These are phyloP conservation scores for Pterostichus madidus DNA, from an alignment of 2,888 invertebrate species.

Conservation along the genomic window DNA sequence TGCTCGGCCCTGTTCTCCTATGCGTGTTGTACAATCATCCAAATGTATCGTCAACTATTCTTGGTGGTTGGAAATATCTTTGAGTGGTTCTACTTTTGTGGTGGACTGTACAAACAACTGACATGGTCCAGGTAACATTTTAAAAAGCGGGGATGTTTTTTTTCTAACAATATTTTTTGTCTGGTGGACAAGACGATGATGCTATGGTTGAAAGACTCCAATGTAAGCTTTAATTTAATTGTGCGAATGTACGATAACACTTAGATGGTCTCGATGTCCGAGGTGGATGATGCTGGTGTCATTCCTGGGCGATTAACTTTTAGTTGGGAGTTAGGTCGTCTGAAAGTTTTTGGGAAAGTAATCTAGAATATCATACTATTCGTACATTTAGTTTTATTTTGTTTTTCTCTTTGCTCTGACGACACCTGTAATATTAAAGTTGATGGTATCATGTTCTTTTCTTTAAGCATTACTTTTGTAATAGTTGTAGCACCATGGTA, in stretches of 20 bases:
- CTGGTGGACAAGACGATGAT: conserved; percentile 28
- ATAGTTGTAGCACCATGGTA: neutral
- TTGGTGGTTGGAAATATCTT: too few relatives aligned
- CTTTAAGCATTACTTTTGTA: too few relatives aligned
- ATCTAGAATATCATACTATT: neutral
- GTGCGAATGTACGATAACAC: conserved; percentile 35
- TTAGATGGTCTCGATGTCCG: neutral
- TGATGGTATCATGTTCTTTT: neutral
- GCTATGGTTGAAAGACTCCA: conserved; percentile 28
- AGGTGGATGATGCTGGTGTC: neutral
- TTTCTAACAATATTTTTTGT: conserved; percentile 69
- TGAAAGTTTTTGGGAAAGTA: neutral
- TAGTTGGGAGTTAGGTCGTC: neutral
- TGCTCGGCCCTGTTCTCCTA: conserved; percentile 72
- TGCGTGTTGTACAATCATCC: conserved; percentile 72
- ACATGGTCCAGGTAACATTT: conserved; percentile 75
- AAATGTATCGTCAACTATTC: neutral
- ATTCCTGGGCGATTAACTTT: conserved; percentile 36
- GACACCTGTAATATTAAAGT: neutral
- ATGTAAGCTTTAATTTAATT: conserved; percentile 53
- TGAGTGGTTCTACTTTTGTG: conserved; percentile 58
- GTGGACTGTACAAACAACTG: conserved; percentile 71
- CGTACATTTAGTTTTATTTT: neutral
- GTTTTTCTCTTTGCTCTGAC: neutral
- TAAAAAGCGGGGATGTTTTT: conserved; percentile 71